phyloP scores from a whole-genome alignment of 2,113 vertebrate species.

The Phylloscopus whistleri region DNA sequence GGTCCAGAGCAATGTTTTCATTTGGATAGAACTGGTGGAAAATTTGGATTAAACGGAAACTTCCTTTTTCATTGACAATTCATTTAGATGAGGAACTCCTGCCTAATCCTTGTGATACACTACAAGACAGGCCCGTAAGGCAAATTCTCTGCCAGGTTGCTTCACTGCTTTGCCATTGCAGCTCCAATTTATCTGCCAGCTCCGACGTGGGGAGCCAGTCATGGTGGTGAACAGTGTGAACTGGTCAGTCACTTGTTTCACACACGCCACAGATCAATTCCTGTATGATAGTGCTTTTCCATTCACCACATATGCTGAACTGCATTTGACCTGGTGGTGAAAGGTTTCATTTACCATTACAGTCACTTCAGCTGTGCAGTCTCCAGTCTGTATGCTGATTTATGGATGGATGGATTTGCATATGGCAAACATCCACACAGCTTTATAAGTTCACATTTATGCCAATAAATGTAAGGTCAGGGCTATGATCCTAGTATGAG shows the following conservation, averaged over 20 bases:
- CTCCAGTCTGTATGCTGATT: conserved; percentile 29
- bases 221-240: neutral
- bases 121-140: neutral
- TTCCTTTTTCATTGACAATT: conserved; percentile 39
- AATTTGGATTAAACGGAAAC: conserved; percentile 48
- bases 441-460: conserved; percentile 20
- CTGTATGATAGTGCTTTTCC: conserved; percentile 4
- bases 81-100: conserved; percentile 4
- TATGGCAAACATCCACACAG: conserved; percentile 52
- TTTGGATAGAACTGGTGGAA: conserved; percentile 47
- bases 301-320: conserved; percentile 44
- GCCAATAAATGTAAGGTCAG: conserved; percentile 50
- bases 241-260: neutral
- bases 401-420: conserved; percentile 59
- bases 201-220: neutral
- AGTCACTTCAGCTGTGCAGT: conserved; percentile 50
- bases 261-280: neutral
- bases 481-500: conserved; percentile 12
- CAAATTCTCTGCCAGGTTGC: neutral
- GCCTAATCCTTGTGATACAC: neutral
- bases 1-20: conserved; percentile 28
- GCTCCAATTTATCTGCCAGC: neutral
- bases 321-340: conserved; percentile 48
- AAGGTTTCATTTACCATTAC: conserved; percentile 63
- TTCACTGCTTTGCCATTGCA: neutral